Base-by-base conservation (phyloP, 2,113 vertebrate genomes). In the Cheilinus undulatus region DNA sequence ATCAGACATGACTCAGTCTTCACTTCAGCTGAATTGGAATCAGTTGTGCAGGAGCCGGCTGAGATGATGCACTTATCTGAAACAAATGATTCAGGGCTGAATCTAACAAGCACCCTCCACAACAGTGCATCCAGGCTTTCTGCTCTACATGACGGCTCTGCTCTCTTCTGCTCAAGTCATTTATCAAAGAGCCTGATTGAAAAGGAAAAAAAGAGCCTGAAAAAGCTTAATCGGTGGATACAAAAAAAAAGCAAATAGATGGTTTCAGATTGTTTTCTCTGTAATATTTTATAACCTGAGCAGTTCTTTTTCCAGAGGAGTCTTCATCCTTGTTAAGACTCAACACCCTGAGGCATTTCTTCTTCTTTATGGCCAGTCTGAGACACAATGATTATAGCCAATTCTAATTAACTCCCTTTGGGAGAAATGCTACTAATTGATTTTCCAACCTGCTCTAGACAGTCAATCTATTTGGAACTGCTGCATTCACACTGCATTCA, bases 371-470 rank as follows among this genome's bases (percentile, higher is more conserved):
- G 32, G 49, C 28, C 43, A 22, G 51, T 54, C 57, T 43, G 34
- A 73, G 34, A 53, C 53, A 14, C 63, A 61, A 59, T 38, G 2
- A 74, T 77, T 86, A 69, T 22, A 68, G 34, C 48, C 23, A 1
- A 62, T 81, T 91, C 84, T 82, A 90, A 89, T 90, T 69, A 80
- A 73, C 34, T 82, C 63, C 73, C 80, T 36, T 32, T 60, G 69
- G 85, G 59, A 50, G 43, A 77, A 75, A 76, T 81, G 43, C 50
- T 49, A 42, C 74, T 82, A 84, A 87, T 87, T 86, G 78, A 84
- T 86, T 90, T 82, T 78, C 43, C 63, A 82, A 80, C 76, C 76
- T 63, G 61, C 64, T 65, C 64, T 43, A 65, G 71, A 58, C 59
- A 67, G 67, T 69, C 69, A 77, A 76, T 81, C 76, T 59, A 82